Evolutionary conservation across 1,140 invertebrate genomes (phyloP).

Genomic region (Micrasema minimum): DNA sequence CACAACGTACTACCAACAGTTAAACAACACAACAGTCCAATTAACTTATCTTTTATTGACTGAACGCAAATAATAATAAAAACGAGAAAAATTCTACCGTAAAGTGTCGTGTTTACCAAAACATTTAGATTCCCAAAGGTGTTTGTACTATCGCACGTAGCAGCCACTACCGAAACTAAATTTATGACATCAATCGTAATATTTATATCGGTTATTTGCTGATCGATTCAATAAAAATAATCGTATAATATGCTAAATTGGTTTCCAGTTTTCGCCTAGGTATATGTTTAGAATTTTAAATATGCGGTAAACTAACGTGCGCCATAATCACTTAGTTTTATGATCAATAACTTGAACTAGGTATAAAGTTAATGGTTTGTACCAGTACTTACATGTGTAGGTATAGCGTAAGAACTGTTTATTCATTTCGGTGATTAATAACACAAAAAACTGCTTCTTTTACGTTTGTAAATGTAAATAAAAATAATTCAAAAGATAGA

Average conservation of each 20-base stretch:
- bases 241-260: too few relatives aligned
- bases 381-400: too few relatives aligned
- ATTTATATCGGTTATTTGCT: slow-evolving; percentile 16
- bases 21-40: slow-evolving; percentile 53
- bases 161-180: not conserved
- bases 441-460: too few relatives aligned
- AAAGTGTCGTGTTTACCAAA: slow-evolving; percentile 34
- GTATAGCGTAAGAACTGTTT: too few relatives aligned
- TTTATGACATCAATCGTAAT: slow-evolving; percentile 26
- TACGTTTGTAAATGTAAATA: too few relatives aligned
- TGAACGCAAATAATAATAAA: slow-evolving; percentile 44
- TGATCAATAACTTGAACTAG: slow-evolving; percentile 19
- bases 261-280: too few relatives aligned
- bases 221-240: not conserved
- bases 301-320: slow-evolving; percentile 6
- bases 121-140: slow-evolving; percentile 22
- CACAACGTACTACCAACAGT: slow-evolving; percentile 43
- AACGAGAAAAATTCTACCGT: slow-evolving; percentile 28
- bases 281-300: slow-evolving; percentile 13
- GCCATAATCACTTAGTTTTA: slow-evolving; percentile 17
- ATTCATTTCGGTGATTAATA: too few relatives aligned
- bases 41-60: slow-evolving; percentile 54
- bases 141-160: not conserved
- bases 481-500: too few relatives aligned
- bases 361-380: too few relatives aligned